Base-by-base conservation (phyloP, 2,113 vertebrate species). In the Burhinus bistriatus region DNA sequence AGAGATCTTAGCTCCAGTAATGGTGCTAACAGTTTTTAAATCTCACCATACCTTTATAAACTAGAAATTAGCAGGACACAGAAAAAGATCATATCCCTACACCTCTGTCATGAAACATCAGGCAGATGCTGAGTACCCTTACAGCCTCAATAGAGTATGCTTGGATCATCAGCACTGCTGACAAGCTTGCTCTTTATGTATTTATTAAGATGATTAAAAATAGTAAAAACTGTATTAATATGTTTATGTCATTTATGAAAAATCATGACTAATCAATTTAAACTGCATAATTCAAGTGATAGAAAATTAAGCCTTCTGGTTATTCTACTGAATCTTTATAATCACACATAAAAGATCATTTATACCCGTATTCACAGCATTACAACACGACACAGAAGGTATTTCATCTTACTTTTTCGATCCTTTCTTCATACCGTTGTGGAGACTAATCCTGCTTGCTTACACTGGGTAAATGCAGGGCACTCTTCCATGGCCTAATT, bases 31-130 rank as follows among this genome's bases (percentile, higher is more conserved):
- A 51, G 51, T 51, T 91, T 75, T 65, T 54, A 89, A 89, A 93
- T 51, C 55, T 89, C 66, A 79, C 45, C 15, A 11, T 38, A 76
- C 12, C 64, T 83, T 93, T 84, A 89, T 79, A 93, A 96, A 94
- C 89, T 90, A 95, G 70, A 77, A 70, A 96, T 94, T 12, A 95
- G 73, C 42, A 87, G 75, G 76, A 83, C 87, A 68, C 57, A 93
- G 73, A 38, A 90, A 72, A 90, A 90, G 87, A 92, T 95, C 95
- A 51, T 92, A 79, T 82, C 95, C 52, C 81, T 93, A 54, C 42
- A 68, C 18, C 65, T 85, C 61, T 4, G 5, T 55, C 42, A 93
- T 12, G 61, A 94, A 95, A 91, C 58, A 85, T 85, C 70, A 89
- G 70, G 77, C n/a, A 91, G 81, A 70, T 83, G 62, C 62, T 5